Conservation (phyloP, 2,888 invertebrate species). For the Pollenia griseotomentosa region DNA sequence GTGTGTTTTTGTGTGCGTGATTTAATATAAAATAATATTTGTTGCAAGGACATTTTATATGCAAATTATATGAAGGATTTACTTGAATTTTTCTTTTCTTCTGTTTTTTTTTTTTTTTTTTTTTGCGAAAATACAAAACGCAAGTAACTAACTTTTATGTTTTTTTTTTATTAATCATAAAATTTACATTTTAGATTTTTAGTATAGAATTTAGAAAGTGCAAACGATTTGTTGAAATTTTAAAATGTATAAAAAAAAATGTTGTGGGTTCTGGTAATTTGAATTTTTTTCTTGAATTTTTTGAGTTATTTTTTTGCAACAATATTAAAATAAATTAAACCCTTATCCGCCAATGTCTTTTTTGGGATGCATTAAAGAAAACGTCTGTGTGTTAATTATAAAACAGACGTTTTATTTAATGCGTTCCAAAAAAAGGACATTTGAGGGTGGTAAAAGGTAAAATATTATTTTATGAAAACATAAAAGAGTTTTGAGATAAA, state of each 20-base stretch:
- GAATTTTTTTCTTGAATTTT: too few relatives aligned
- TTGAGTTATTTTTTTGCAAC: too few relatives aligned
- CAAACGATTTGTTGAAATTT: background rate
- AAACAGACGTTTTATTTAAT: too few relatives aligned
- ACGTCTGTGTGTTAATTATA: too few relatives aligned
- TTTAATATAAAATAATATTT: conserved; percentile 62
- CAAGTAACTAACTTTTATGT: conserved; percentile 10
- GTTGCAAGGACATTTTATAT: conserved; percentile 62
- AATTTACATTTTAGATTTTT: conserved; percentile 18
- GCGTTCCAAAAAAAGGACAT: too few relatives aligned
- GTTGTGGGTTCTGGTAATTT: too few relatives aligned
- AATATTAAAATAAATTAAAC: too few relatives aligned
- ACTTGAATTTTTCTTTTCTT: conserved; percentile 3
- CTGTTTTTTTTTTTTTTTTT: background rate
- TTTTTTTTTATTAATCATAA: conserved; percentile 17
- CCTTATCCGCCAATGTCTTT: too few relatives aligned
- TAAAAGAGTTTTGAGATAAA: too few relatives aligned
- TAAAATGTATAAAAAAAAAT: background rate
- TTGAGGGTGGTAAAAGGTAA: too few relatives aligned
- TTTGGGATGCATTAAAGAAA: too few relatives aligned
- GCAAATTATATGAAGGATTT: conserved; percentile 59
- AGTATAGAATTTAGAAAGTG: background rate
- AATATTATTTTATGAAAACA: too few relatives aligned
- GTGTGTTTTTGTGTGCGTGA: conserved; percentile 38
- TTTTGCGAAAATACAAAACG: conserved; percentile 14